A percentile compares a stretch with the other conserved stretches of the same genome.
These are phyloP conservation scores for Paratrypauchen microcephalus DNA, from an alignment of 2,797 vertebrate species.

Conservation along the genomic window DNA sequence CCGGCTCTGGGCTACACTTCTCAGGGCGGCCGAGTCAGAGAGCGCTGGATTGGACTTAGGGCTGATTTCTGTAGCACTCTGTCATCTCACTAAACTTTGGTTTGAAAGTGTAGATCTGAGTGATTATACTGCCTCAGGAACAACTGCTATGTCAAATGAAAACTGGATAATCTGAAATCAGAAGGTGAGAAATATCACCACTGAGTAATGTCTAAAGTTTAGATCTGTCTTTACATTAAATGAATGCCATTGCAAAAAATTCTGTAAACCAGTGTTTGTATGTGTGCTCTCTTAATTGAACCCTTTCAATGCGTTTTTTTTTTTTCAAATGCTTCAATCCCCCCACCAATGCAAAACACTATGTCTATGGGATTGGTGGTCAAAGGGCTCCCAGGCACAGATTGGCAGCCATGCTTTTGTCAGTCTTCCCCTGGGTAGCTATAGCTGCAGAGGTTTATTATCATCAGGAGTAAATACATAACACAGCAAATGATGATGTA, in stretches of 20 bases:
- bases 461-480: background rate
- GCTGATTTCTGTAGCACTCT: slow-evolving; percentile 49
- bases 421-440: too few species aligned
- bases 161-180: slow-evolving; percentile 5
- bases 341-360: background rate
- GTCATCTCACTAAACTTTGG: slow-evolving; percentile 42
- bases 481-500: background rate
- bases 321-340: background rate
- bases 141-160: slow-evolving; percentile 30
- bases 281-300: background rate
- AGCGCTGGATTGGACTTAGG: slow-evolving; percentile 49
- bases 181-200: slow-evolving; percentile 8
- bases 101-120: slow-evolving; percentile 46
- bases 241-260: slow-evolving; percentile 7
- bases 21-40: slow-evolving; percentile 49
- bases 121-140: slow-evolving; percentile 30
- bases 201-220: background rate
- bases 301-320: background rate
- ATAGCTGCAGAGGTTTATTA: too few species aligned
- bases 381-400: too few species aligned
- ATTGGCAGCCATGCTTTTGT: too few species aligned
- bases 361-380: too few species aligned
- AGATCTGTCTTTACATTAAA: background rate
- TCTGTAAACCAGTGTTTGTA: background rate
- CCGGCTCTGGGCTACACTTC: slow-evolving; percentile 65